phyloP scores from a whole-genome alignment of 2,797 vertebrate genomes.

The Myotis findleyi region DNA sequence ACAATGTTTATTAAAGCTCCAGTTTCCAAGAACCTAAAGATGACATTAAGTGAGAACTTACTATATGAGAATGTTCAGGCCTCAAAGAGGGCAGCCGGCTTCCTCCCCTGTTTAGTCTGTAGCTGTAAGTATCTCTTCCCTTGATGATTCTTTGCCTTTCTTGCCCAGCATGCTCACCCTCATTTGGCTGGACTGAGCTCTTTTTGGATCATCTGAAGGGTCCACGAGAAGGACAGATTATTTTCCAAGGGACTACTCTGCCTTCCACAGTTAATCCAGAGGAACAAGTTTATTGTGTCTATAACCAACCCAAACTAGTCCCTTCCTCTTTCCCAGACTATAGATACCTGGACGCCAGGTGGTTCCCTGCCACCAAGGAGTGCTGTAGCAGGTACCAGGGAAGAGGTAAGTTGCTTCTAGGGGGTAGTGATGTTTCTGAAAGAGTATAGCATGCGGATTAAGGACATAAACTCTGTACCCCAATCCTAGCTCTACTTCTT shows the following conservation, averaged over 20 bases:
- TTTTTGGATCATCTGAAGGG: background rate
- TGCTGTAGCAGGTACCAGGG: background rate
- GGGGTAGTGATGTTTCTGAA: background rate
- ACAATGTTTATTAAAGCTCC: background rate
- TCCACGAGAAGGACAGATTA: background rate
- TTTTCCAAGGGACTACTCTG: slow-evolving; percentile 13
- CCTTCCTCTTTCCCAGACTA: background rate
- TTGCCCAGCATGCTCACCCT: background rate
- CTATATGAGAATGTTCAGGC: background rate
- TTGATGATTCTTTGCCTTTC: background rate
- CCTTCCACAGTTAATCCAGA: background rate
- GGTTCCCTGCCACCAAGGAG: background rate
- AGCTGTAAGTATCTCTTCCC: background rate
- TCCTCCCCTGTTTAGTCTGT: background rate
- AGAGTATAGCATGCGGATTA: background rate
- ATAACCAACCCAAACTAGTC: background rate
- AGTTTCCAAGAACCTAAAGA: background rate
- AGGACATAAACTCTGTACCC: background rate
- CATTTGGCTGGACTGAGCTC: background rate
- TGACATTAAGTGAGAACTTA: background rate
- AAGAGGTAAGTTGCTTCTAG: background rate
- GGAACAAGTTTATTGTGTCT: background rate
- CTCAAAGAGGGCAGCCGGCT: background rate
- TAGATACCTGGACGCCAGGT: background rate
- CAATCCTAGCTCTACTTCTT: background rate